phyloP scores from a whole-genome alignment of 2,888 invertebrate species.

The Bellardia bayeri region DNA sequence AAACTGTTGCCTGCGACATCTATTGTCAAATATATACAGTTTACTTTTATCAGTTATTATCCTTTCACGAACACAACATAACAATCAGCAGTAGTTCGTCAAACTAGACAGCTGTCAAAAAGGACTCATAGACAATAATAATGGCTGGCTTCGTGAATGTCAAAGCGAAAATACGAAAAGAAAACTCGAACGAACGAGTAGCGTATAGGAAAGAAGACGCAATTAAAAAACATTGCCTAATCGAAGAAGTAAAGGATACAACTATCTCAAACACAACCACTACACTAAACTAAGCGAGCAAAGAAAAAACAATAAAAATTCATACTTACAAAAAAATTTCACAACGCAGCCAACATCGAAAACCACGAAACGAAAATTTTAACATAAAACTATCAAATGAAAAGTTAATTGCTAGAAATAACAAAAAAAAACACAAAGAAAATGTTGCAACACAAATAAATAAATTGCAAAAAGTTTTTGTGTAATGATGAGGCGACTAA shows the following conservation, averaged over 20 bases:
- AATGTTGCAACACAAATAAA: constrained; percentile 47
- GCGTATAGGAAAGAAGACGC: constrained; percentile 53
- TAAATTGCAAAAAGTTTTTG: constrained; percentile 1
- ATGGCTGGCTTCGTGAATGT: constrained; percentile 62
- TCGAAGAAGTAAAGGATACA: constrained; percentile 69
- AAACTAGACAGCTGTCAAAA: constrained; percentile 59
- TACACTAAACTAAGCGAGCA: constrained; percentile 9
- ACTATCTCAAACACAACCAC: constrained; percentile 53
- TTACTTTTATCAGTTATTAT: constrained; percentile 2
- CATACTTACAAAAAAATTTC: constrained; percentile 25
- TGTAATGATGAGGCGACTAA: constrained; percentile 34
- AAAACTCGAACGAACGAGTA: constrained; percentile 44
- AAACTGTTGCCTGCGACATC: constrained; percentile 14
- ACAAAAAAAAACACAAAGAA: constrained; percentile 24
- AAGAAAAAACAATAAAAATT: constrained; percentile 41
- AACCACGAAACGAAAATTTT: constrained; percentile 52
- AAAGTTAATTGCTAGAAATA: background rate
- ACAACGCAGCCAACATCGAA: constrained; percentile 60
- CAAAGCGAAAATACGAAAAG: constrained; percentile 43
- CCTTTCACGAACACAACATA: constrained; percentile 49
- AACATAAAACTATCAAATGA: background rate
- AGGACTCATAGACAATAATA: constrained; percentile 53
- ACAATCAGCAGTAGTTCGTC: constrained; percentile 19
- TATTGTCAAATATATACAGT: background rate
- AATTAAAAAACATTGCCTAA: constrained; percentile 70